Conservation (phyloP, 2,797 vertebrate species). For the Anguilla obscura region DNA sequence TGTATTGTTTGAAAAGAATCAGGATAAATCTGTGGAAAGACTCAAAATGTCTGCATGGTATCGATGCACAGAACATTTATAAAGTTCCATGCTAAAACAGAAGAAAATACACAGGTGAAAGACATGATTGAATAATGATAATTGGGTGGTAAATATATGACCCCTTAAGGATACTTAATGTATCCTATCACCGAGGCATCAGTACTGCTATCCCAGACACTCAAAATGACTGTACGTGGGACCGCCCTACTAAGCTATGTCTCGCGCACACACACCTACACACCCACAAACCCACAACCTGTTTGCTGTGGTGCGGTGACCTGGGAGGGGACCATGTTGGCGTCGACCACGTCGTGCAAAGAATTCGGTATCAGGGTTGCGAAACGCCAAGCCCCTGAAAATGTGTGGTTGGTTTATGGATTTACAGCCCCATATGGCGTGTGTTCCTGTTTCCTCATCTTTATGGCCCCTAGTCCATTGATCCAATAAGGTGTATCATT, state of each 20-base stretch:
- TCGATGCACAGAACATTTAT: too few species aligned
- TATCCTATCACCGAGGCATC: background rate
- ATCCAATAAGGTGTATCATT: constrained; percentile 34
- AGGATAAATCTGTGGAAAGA: too few species aligned
- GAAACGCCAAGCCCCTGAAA: background rate
- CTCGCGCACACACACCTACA: background rate
- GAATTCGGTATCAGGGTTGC: background rate
- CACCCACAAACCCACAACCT: too few species aligned
- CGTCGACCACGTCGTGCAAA: background rate
- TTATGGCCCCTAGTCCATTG: constrained; percentile 35
- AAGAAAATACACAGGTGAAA: too few species aligned
- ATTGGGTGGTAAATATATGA: too few species aligned
- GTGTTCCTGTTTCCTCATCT: constrained; percentile 47
- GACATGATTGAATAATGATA: too few species aligned
- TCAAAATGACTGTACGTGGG: background rate
- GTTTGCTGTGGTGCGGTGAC: background rate
- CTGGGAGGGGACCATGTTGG: background rate
- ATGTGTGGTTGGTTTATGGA: constrained; percentile 29
- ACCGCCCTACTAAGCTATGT: background rate
- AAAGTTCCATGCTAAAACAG: too few species aligned
- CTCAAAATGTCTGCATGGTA: too few species aligned
- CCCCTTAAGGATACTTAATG: background rate
- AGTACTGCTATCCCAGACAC: background rate
- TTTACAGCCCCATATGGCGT: constrained; percentile 46
- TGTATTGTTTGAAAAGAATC: too few species aligned